Base-by-base conservation (phyloP, 2,888 invertebrate genomes). In the Oscheius onirici region DNA sequence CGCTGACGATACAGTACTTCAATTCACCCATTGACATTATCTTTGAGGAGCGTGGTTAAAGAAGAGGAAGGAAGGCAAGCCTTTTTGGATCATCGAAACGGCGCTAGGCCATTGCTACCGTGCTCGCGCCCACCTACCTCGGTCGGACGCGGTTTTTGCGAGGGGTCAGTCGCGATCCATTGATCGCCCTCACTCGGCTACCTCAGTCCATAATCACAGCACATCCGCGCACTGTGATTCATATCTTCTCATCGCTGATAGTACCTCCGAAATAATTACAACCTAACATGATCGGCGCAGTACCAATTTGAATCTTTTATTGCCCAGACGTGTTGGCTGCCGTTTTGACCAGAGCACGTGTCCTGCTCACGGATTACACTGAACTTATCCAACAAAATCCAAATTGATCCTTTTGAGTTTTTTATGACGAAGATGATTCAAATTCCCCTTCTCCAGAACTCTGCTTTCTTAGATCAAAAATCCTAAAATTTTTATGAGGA, bases 121-220 rank as follows among this genome's bases (percentile, higher is more conserved):
- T 49, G 63, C 63, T 49, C 63, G 26, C 46, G 26, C 46, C 46
- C 43, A 58, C 58, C 61, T 61, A 61, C 61, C 61, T 61, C 61
- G 46, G 44, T 24, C 61, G 58, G 15, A 24, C 63, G 40, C 41
- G 24, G 26, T 63, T 63, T 63, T 46, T 49, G 63, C 46, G 63
- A 63, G 63, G 49, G 63, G 63, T 63, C 63, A 63, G 46, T 63
- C 49, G 63, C 63, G 63, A 63, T 63, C 63, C 63, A 63, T 63
- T 63, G 63, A 63, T 63, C 63, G 63, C 63, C 63, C 58, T 58
- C 34, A 34, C 34, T 34, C 34, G 34, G 34, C 63, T 46, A 63
- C 63, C 63, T 63, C 63, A 63, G 63, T 63, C 63, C 46, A 63
- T 63, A 63, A 63, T 63, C 63, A 63, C 41, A 57, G 10, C 20